A percentile compares a stretch with the other conserved stretches of the same genome.
Evolutionary conservation across 2,888 invertebrate species (phyloP).

Genomic region (Nesidiocoris tenuis): DNA sequence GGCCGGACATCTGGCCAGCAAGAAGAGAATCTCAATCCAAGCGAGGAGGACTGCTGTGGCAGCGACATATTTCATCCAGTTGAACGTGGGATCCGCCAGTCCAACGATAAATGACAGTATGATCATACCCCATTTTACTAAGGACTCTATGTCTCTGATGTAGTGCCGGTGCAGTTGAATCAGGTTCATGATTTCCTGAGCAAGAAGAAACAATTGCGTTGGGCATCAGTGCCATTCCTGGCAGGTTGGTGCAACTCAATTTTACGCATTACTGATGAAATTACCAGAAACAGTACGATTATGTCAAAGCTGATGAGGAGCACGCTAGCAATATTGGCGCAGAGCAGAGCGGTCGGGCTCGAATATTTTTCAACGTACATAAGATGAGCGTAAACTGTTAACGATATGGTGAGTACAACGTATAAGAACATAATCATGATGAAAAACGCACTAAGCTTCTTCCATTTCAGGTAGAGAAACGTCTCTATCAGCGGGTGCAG

Average conservation of each 20-base stretch:
- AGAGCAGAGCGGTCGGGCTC: background rate
- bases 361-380: constrained; percentile 41
- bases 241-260: too few relatives aligned
- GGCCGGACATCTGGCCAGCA: constrained; percentile 61
- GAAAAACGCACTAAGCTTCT: constrained; percentile 59
- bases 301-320: constrained; percentile 38
- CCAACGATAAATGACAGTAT: constrained; percentile 54
- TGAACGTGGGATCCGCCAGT: constrained; percentile 47
- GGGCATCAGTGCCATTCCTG: too few relatives aligned
- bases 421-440: constrained; percentile 59
- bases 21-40: constrained; percentile 62
- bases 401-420: constrained; percentile 57
- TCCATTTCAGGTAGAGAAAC: constrained; percentile 62
- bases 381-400: constrained; percentile 57
- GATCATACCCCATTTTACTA: constrained; percentile 60
- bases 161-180: constrained; percentile 59
- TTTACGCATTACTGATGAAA: too few relatives aligned
- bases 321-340: constrained; percentile 25
- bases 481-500: constrained; percentile 63
- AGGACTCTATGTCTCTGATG: constrained; percentile 60
- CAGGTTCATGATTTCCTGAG: constrained; percentile 59
- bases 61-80: constrained; percentile 54
- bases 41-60: constrained; percentile 59
- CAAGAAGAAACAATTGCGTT: too few relatives aligned
- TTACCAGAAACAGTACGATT: constrained; percentile 41